Evolutionary conservation across 2,113 vertebrate genomes (phyloP).

Genomic region (Eupsittula cactorum): DNA sequence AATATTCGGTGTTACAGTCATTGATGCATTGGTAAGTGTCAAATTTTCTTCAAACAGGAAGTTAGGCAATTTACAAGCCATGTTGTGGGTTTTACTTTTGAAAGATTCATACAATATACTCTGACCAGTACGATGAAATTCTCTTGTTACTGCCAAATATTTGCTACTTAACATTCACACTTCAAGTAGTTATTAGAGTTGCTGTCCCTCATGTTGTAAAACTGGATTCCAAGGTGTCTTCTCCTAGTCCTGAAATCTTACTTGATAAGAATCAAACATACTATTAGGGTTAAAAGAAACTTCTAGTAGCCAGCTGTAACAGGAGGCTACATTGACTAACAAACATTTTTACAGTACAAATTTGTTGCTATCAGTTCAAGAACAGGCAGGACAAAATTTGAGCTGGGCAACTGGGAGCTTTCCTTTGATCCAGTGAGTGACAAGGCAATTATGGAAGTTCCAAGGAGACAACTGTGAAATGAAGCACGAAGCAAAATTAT

Average conservation of each 20-base stretch:
- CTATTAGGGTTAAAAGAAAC: not conserved
- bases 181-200: not conserved
- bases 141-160: not conserved
- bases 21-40: not conserved
- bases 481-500: not conserved
- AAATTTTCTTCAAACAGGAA: constrained; percentile 38
- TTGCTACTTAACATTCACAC: not conserved
- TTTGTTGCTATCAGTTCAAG: not conserved
- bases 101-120: not conserved
- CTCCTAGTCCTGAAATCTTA: not conserved
- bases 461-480: not conserved
- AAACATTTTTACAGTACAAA: not conserved
- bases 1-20: constrained; percentile 41
- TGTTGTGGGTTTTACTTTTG: not conserved
- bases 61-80: constrained; percentile 10
- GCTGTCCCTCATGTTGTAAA: not conserved
- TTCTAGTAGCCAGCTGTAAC: not conserved
- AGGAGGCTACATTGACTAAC: not conserved
- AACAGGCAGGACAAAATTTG: not conserved
- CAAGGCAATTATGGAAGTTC: not conserved
- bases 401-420: not conserved
- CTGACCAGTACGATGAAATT: not conserved
- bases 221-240: not conserved
- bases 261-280: not conserved
- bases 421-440: not conserved